Evolutionary conservation across 2,113 vertebrate species (phyloP), one percentile per base, ranked within the genome.

Genomic region (Loxodonta africana): DNA sequence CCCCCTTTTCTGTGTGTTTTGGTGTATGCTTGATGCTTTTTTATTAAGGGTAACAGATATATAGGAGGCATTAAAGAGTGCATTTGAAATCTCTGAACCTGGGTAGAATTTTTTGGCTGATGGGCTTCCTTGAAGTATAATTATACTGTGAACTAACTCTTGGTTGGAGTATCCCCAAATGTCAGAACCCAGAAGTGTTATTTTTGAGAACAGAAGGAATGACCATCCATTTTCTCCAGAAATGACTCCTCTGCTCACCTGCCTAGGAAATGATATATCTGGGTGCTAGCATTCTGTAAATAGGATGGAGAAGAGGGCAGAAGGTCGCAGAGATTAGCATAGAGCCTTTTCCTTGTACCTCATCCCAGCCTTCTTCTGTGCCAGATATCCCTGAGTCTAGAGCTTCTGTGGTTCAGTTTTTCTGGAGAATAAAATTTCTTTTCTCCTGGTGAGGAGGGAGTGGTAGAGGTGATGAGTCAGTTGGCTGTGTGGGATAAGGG

Each of bases 51-150:
- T 73, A 37, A 37, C 15, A 73, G 71, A 37, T 96, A 65, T 95
- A 88, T 94, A 89, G 92, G 53, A 91, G 53, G 37, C 21, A 67
- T 90, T 95, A 6, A 30, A 67, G 92, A 80, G 15, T 28, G 37
- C 33, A 90, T 67, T 83, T 83, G 15, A 60, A 83, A 71, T 51
- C 80, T 95, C n/a, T 88, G 77, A 94, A 57, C n/a, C 30, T 65
- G 46, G 46, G 18, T 44, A 74, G 41, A 83, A 41, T 25, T 78
- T 92, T 82, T 83, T 86, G 76, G 25, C 82, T 48, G 11, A 21
- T 78, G 76, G 44, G 25, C 26, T 78, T 97, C 67, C 48, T 65
- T 93, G 77, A 76, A 46, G 20, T 86, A 53, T 77, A 92, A 76
- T 37, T 87, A 23, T 90, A 28, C 25, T 77, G 33, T 84, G 62